Evolutionary conservation across 1,140 invertebrate genomes (phyloP), one percentile per base, ranked within the genome.

Genomic region (Vollenhovia emeryi): DNA sequence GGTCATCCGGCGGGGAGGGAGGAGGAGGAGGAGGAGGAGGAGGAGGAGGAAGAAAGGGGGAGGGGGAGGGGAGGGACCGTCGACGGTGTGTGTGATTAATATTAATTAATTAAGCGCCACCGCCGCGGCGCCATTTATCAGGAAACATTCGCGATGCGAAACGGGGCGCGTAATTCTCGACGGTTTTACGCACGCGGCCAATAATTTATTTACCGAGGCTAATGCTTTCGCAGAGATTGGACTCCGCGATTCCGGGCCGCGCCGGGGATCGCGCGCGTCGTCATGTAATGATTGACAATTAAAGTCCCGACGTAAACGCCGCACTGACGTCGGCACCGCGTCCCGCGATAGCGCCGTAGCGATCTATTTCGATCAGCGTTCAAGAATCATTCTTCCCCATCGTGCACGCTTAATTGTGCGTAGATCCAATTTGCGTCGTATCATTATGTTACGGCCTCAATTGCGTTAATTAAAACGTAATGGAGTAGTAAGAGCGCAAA

Each of bases 101-200:
- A 57, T 71, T 73, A 82, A 82, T 82, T 82, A 82, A 71, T 55
- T 82, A 80, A 71, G 55, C 57, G n/a, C 18, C n/a, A 8, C 21
- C 50, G 45, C 7, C 33, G 18, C 50, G 36, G 8, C 15, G 27
- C 24, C 13, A 57, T 57, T 82, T 50, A 33, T 73, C 50, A 36
- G 24, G 78, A 71, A 73, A 40, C 55, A 45, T 71, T 52, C 36
- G 48, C 64, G 60, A 68, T 78, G 43, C 62, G 36, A 43, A 57
- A 71, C 36, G 66, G 71, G 15, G 50, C 48, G 62, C 13, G 64
- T 52, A 68, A 69, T 69, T 27, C 18, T 43, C 76, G 6, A 69
- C 33, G 50, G 62, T 18, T 73, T 59, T 43, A 73, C 43, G 21
- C 55, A 24, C 64, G 64, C 18, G n/a, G 24, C 13, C n/a, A 30